Evolutionary conservation across 1,140 invertebrate species (phyloP), one percentile per base, ranked within the genome.

Genomic region (Drosophila novamexicana): DNA sequence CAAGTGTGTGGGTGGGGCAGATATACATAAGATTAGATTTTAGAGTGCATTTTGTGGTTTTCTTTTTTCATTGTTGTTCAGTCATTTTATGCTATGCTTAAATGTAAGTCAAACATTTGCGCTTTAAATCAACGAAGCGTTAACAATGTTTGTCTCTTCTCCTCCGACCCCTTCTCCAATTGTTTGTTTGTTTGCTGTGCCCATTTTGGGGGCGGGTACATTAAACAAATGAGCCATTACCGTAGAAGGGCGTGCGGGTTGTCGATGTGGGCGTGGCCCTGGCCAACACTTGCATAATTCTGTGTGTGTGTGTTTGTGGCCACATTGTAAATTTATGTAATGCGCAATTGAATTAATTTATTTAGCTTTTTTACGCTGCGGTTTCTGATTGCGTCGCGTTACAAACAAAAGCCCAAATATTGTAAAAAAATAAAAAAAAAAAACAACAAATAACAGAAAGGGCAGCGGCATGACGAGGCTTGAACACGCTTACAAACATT

Each of bases 271-370:
- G 64, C 7, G 44, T 39, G 57, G 66, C 34, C 50, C 40, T 67
- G 50, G 61, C 63, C 82, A 73, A 78, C 83, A 89, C 84, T 89
- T 81, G 84, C 84, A 89, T 89, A 89, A 89, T 84, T 89, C 34
- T 53, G 52, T 37, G 81, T 52, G 77, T 37, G 52, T 39, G 40
- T 59, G 57, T 59, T 77, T 63, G 65, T 63, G 69, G 56, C 70
- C 75, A 78, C 80, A 83, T 64, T 84, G 84, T 89, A 75, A 79
- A 89, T 89, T 84, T 75, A 75, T 64, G 65, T 74, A 74, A 85
- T 75, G 81, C 77, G 84, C 88, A 88, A 89, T 89, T 89, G 74
- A 84, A 90, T 86, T 86, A 90, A 88, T 90, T 82, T 90, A 65
- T 73, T 88, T 72, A 78, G 56, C 56, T 47, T 68, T 79, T 61